Base-by-base conservation (phyloP, 2,888 invertebrate genomes). In the Nomada ruficornis region DNA sequence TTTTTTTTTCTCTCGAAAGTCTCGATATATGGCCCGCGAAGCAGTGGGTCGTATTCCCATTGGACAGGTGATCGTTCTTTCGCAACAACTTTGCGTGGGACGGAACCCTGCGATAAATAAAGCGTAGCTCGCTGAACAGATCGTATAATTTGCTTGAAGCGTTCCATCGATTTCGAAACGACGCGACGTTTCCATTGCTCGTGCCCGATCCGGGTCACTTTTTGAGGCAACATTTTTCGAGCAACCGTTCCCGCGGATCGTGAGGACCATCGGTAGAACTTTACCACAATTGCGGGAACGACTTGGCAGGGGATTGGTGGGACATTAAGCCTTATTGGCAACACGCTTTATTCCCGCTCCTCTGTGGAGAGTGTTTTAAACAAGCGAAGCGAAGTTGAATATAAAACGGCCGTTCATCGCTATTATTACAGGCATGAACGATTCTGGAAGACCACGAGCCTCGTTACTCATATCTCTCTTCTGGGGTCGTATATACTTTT, bases 301-400 rank as follows among this genome's bases (percentile, higher is more conserved):
- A 74, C 74, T 68, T 74, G 74, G 74, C 74, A 74, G 50, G 59
- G 23, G 50, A 68, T 68, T 18, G n/a, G 50, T 10, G 36, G 42
- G 36, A n/a, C 74, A 60, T 74, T 68, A 68, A 52, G 59, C 36
- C 68, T 60, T 68, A 74, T 67, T 74, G 74, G 74, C 68, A 68
- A 67, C 68, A 60, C 50, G 67, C 36, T 68, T 64, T 44, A 55
- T 64, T 55, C 55, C 55, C 47, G 5, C 26, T 44, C 7, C 23
- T 44, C 54, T 54, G 42, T 44, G 23, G 52, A 63, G 59, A 59
- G 50, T 67, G 68, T 74, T 67, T 68, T 36, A 59, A 67, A 74
- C 50, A 65, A 59, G 44, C 20, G 55, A 29, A 3, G 4, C 72
- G 67, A 52, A 50, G 63, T 74, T 60, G 68, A 68, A 74, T 59